phyloP scores from a whole-genome alignment of 2,888 invertebrate genomes.

The Uropetala carovei region DNA sequence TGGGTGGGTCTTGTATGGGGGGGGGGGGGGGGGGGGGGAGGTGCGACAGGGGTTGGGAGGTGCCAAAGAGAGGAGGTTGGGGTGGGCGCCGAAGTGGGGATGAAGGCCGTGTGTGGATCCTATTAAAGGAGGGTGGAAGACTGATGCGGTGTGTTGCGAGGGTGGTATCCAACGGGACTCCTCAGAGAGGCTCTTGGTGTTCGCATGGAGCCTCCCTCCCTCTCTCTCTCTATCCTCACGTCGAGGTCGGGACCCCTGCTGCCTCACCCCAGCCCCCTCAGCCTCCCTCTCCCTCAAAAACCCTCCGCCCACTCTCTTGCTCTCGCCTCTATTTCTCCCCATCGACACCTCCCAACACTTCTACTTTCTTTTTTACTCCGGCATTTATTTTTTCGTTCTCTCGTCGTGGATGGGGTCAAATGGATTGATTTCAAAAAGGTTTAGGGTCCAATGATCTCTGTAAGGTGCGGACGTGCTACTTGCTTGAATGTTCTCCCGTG shows the following conservation, averaged over 20 bases:
- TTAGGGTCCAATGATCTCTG: conserved; percentile 33
- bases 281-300: not conserved
- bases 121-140: not conserved
- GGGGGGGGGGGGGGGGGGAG: not conserved
- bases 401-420: conserved; percentile 3
- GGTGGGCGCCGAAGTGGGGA: not conserved
- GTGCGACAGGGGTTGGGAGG: not conserved
- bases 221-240: not conserved
- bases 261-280: not conserved
- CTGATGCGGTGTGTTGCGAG: not conserved
- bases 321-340: not conserved
- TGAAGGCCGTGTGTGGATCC: not conserved
- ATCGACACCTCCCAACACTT: no score
- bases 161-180: not conserved
- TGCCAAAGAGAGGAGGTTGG: not conserved
- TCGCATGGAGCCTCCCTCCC: not conserved
- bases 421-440: conserved; percentile 21
- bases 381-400: not conserved
- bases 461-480: not conserved
- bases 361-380: no score
- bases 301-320: not conserved
- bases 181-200: not conserved
- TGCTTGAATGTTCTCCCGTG: no score
- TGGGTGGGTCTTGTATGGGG: not conserved
- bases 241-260: conserved; percentile 5